Percentiles rank a stretch among this genome's conserved stretches.
Evolutionary conservation across 2,797 vertebrate genomes (phyloP).

Genomic region (Chrysolophus pictus): DNA sequence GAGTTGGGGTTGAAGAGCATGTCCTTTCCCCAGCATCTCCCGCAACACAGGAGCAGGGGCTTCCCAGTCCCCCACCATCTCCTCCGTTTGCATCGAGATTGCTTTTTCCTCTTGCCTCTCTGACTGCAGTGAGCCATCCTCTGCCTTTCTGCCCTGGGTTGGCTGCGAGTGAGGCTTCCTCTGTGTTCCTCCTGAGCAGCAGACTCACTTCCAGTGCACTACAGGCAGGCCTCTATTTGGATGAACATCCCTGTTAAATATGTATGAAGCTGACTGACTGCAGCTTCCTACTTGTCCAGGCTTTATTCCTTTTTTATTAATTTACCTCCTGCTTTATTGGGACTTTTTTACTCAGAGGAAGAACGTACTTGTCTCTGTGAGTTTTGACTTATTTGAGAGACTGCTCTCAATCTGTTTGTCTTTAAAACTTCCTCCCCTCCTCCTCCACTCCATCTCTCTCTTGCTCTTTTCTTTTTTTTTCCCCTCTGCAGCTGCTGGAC

Average conservation of each 20-base stretch:
- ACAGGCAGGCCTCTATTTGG: constrained; percentile 18
- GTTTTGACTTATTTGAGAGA: not conserved
- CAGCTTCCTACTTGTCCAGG: not conserved
- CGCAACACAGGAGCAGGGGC: not conserved
- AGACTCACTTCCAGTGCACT: not conserved
- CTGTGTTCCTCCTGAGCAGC: not conserved
- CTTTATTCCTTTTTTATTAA: constrained; percentile 8
- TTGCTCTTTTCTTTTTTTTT: not conserved
- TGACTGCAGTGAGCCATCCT: not conserved
- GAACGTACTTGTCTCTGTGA: not conserved
- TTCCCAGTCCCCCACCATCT: rapidly evolving
- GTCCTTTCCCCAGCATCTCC: not conserved
- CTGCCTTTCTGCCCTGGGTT: not conserved
- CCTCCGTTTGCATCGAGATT: not conserved
- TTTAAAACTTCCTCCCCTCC: constrained; percentile 35
- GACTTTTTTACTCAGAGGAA: not conserved
- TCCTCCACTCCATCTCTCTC: constrained; percentile 18
- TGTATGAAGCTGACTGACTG: constrained; percentile 21
- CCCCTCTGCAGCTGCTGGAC: constrained; percentile 50
- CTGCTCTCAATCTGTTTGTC: not conserved
- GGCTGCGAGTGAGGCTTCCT: not conserved
- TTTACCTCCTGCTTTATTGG: not conserved
- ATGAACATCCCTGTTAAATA: constrained; percentile 46
- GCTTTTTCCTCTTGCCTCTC: not conserved
- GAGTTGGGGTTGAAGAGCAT: not conserved